These are phyloP conservation scores for Acrossocheilus wenchowensis DNA, from an alignment of 2,797 vertebrate genomes.

Conservation along the genomic window DNA sequence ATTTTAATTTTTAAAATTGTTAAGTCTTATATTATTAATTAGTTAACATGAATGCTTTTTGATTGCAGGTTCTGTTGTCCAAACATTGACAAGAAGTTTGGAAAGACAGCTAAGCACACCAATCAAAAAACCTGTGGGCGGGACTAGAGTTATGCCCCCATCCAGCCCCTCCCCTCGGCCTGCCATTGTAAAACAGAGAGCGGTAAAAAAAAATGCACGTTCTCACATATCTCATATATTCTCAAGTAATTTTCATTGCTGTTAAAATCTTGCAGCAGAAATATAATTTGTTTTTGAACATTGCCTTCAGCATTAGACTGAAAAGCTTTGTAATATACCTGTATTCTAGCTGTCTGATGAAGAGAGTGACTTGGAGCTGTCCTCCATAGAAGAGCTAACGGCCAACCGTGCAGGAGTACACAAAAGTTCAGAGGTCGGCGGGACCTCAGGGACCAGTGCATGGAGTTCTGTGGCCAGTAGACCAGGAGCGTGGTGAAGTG, in stretches of 20 bases:
- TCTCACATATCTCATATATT: neutral
- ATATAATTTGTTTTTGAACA: neutral
- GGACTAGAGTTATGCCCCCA: slow-evolving; percentile 58
- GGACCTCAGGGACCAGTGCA: slow-evolving; percentile 60
- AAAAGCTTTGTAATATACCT: neutral
- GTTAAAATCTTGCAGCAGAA: neutral
- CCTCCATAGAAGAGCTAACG: slow-evolving; percentile 72
- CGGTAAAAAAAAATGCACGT: slow-evolving; percentile 14
- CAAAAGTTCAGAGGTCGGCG: slow-evolving; percentile 54
- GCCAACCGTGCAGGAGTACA: slow-evolving; percentile 34
- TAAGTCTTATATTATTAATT: neutral
- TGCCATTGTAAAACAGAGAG: slow-evolving; percentile 19
- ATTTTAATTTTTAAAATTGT: neutral
- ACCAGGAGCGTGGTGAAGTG: slow-evolving; percentile 69
- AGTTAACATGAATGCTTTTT: neutral
- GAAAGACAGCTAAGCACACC: slow-evolving; percentile 64
- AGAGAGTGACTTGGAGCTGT: slow-evolving; percentile 71
- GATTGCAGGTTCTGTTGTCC: slow-evolving; percentile 66
- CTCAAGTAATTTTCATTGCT: neutral
- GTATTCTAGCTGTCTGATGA: slow-evolving; percentile 63
- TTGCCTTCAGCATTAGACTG: neutral
- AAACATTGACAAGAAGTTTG: slow-evolving; percentile 63
- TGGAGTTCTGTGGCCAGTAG: slow-evolving; percentile 66
- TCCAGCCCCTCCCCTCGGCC: neutral
- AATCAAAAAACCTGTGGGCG: slow-evolving; percentile 57